Evolutionary conservation across 2,888 invertebrate genomes (phyloP), one percentile per base, ranked within the genome.

Genomic region (Eulithis prunata): DNA sequence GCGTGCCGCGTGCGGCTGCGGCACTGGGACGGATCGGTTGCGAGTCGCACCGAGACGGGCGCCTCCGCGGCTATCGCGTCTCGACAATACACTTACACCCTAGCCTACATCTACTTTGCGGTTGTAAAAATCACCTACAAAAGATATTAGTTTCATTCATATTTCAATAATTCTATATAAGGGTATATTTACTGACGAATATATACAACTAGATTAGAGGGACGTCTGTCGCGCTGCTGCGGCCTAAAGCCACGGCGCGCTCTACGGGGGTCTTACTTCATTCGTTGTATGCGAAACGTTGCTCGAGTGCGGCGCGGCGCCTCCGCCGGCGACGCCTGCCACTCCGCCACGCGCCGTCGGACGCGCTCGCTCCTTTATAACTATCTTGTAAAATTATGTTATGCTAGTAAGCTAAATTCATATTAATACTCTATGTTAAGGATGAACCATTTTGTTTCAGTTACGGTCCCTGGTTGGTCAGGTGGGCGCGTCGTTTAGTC

Each of bases 71-170:
- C 87, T 86, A 86, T 88, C 88, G 87, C 87, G 84, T 86, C 86
- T 88, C 83, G 83, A 86, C 85, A 85, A 85, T 87, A 82, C 84
- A 87, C 90, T 90, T 91, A 91, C 87, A 83, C 82, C 78, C 80
- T 90, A 87, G 84, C 67, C 67, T 84, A 85, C 82, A 90, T 89
- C 92, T 92, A 92, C 92, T 82, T 90, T 91, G 91, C 92, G 87
- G 87, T 93, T 93, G 93, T 93, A 93, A 93, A 93, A 92, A 91
- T 93, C 91, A 88, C 90, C 93, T 93, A 93, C 93, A 93, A 93
- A 93, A 93, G 93, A 93, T 93, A 93, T 93, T 93, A 93, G 88
- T 92, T 93, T 91, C 91, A 89, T 93, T 89, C 92, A 88, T 89
- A 89, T 91, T 91, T 90, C 82, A 85, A 84, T 90, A 91, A 83